These are phyloP conservation scores for Orgyia antiqua DNA, from an alignment of 2,888 invertebrate species.

Conservation along the genomic window DNA sequence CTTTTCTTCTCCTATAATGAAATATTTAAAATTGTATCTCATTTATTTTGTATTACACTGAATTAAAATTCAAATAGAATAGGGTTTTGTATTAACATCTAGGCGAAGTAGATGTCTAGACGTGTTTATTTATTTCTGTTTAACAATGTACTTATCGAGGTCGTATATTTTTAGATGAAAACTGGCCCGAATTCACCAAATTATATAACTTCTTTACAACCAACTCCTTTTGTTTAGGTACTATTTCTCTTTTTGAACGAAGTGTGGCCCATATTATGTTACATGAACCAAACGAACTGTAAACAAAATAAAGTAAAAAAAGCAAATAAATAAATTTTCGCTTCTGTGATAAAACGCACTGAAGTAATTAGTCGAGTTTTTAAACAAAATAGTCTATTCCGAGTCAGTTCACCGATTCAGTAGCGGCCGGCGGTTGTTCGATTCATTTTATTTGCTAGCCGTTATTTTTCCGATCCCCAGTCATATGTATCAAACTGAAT, in stretches of 20 bases:
- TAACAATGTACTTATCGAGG: too few species aligned
- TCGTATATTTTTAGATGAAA: too few species aligned
- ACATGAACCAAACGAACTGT: too few species aligned
- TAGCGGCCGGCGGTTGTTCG: slow-evolving; percentile 42
- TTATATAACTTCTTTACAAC: too few species aligned
- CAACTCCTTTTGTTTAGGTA: too few species aligned
- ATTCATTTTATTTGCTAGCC: slow-evolving; percentile 67
- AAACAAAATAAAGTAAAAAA: not conserved
- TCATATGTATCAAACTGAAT: slow-evolving; percentile 72
- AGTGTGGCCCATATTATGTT: too few species aligned
- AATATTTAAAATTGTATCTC: slow-evolving; percentile 35
- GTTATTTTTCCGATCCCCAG: slow-evolving; percentile 66
- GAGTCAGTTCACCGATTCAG: slow-evolving; percentile 28
- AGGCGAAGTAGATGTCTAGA: slow-evolving; percentile 21
- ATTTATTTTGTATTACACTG: slow-evolving; percentile 33
- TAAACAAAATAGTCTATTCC: slow-evolving; percentile 11
- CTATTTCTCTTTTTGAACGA: too few species aligned
- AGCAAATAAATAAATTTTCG: not conserved
- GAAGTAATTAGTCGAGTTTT: slow-evolving; percentile 17
- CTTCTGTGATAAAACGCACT: slow-evolving; percentile 6
- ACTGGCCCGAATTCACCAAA: too few species aligned
- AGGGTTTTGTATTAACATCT: slow-evolving; percentile 22
- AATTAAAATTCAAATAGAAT: slow-evolving; percentile 36
- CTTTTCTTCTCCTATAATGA: slow-evolving; percentile 23
- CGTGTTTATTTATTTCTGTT: slow-evolving; percentile 20